Evolutionary conservation across 2,113 vertebrate genomes (phyloP).

Genomic region (Panthera leo): DNA sequence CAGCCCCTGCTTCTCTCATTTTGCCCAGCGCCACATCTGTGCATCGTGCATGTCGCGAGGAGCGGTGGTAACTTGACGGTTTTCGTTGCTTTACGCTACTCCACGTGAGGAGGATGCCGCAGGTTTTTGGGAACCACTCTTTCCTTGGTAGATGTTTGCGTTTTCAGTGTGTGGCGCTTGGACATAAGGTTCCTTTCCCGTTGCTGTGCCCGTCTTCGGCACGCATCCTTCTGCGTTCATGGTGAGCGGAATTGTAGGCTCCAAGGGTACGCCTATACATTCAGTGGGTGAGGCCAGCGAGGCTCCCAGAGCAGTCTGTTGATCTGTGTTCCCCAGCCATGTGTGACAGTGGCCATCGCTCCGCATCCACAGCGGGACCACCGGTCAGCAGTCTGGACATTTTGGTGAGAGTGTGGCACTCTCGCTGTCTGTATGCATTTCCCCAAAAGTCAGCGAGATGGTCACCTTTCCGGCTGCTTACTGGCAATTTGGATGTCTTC

Average conservation of each 20-base stretch:
- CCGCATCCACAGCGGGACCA: not conserved
- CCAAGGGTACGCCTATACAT: rapidly evolving
- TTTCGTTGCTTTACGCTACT: not conserved
- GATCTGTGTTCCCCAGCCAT: rapidly evolving
- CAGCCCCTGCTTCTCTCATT: not conserved
- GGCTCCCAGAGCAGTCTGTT: not conserved
- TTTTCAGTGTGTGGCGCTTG: not conserved
- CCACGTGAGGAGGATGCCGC: rapidly evolving
- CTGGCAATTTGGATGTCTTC: not conserved
- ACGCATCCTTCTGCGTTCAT: rapidly evolving
- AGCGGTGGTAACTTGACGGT: too few relatives aligned
- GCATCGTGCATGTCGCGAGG: rapidly evolving
- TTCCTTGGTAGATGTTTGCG: not conserved
- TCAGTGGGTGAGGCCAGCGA: not conserved
- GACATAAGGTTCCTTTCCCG: not conserved
- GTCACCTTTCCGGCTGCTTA: not conserved
- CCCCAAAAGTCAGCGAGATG: not conserved
- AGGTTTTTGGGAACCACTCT: not conserved
- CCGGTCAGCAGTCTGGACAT: not conserved
- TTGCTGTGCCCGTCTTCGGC: too few relatives aligned
- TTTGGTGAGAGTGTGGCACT: not conserved
- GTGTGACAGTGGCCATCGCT: too few relatives aligned
- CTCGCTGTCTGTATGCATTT: not conserved
- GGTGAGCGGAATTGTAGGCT: not conserved
- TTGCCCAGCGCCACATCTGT: rapidly evolving